These are phyloP conservation scores for Rhabdomys pumilio DNA, from an alignment of 2,797 vertebrate species.

Conservation along the genomic window DNA sequence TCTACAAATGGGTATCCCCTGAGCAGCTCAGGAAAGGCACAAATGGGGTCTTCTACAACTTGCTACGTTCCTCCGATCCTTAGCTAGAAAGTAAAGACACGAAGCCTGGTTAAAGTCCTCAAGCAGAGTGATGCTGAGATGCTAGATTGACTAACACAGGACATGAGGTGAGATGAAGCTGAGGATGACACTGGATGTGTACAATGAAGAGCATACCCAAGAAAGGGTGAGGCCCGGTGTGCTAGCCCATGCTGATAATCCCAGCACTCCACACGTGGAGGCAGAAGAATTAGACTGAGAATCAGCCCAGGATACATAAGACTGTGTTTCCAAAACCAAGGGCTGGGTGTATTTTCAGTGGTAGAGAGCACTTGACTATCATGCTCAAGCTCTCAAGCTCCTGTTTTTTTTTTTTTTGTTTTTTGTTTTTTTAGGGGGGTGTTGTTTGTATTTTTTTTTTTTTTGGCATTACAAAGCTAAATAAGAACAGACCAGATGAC, in stretches of 20 bases:
- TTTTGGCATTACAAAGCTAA: background rate
- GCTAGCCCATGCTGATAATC: background rate
- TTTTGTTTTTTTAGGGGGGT: too few relatives aligned
- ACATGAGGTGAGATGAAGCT: background rate
- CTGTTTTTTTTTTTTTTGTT: background rate
- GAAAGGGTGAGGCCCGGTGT: background rate
- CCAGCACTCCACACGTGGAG: background rate
- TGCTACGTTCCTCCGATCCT: background rate
- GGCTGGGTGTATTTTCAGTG: background rate
- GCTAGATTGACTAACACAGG: background rate
- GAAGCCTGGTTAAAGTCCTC: background rate
- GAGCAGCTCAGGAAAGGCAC: too few relatives aligned
- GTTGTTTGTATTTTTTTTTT: too few relatives aligned
- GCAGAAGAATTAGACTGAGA: background rate
- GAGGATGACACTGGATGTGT: fast-evolving
- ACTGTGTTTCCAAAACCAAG: background rate
- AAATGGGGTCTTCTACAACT: too few relatives aligned
- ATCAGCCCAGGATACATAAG: background rate
- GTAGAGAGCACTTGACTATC: background rate
- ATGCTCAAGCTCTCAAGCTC: background rate
- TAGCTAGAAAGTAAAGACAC: background rate
- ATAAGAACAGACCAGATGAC: background rate
- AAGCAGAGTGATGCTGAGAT: background rate
- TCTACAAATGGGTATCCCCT: background rate
- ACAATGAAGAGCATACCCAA: background rate